A percentile compares a stretch with the other conserved stretches of the same genome.
phyloP scores from a whole-genome alignment of 2,888 invertebrate genomes.

The Xestia xanthographa region DNA sequence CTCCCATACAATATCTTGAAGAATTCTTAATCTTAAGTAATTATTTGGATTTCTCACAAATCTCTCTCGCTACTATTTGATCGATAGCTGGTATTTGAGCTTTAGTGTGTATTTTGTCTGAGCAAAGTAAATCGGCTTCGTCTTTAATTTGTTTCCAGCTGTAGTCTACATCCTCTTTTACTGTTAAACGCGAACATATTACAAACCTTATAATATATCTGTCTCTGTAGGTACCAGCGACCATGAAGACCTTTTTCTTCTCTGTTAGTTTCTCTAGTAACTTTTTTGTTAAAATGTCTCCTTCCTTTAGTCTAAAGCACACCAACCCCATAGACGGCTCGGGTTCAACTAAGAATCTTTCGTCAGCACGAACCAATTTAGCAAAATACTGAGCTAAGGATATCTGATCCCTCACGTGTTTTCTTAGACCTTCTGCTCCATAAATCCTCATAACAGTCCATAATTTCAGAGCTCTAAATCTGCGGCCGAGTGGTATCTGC shows the following conservation, averaged over 20 bases:
- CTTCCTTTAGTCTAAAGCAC: conserved; percentile 96
- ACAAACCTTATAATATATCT: conserved; percentile 95
- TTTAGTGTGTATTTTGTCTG: conserved; percentile 77
- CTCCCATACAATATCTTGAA: conserved; percentile 2
- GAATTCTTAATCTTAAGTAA: not conserved
- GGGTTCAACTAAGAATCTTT: conserved; percentile 94
- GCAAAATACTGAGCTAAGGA: conserved; percentile 95
- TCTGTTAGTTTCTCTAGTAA: conserved; percentile 94
- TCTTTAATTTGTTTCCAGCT: conserved; percentile 93
- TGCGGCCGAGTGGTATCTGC: conserved; percentile 96
- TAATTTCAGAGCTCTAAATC: conserved; percentile 97
- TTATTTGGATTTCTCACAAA: conserved; percentile 85
- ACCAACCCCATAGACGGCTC: conserved; percentile 95
- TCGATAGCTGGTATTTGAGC: conserved; percentile 79
- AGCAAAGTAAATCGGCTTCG: conserved; percentile 85
- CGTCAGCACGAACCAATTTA: conserved; percentile 92
- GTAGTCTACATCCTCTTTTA: conserved; percentile 93
- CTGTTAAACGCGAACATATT: conserved; percentile 94
- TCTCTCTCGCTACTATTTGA: conserved; percentile 76
- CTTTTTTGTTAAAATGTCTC: conserved; percentile 92
- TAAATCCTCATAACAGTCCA: conserved; percentile 97
- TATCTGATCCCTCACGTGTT: conserved; percentile 94
- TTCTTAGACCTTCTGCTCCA: conserved; percentile 95
- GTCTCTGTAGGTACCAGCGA: conserved; percentile 93
- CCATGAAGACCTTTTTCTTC: conserved; percentile 95